phyloP scores from a whole-genome alignment of 2,888 invertebrate species.

The Anarsia innoxiella region DNA sequence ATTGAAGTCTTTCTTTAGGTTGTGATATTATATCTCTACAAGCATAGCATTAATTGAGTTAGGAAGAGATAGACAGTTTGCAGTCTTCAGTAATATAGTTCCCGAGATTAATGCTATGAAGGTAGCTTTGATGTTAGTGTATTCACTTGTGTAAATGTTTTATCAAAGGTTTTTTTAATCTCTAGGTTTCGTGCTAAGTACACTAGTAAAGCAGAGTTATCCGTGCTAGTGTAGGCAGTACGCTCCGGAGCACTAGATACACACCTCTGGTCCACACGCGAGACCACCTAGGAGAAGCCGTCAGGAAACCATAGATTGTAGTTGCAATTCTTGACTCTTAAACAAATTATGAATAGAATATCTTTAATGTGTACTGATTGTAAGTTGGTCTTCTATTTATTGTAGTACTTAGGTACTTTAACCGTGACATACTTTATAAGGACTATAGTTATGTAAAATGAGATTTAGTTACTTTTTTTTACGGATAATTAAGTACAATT shows the following conservation, averaged over 20 bases:
- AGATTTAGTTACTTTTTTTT: constrained; percentile 48
- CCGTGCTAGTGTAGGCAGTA: constrained; percentile 74
- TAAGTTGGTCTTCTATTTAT: constrained; percentile 72
- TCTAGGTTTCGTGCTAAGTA: constrained; percentile 76
- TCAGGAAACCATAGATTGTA: constrained; percentile 66
- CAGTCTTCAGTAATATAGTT: constrained; percentile 35
- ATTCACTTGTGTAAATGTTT: constrained; percentile 49
- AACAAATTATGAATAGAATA: constrained; percentile 54
- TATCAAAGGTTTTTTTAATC: constrained; percentile 71
- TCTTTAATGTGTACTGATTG: constrained; percentile 64
- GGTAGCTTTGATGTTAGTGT: constrained; percentile 51
- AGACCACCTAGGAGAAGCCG: constrained; percentile 70
- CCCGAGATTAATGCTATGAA: constrained; percentile 65
- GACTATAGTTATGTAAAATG: constrained; percentile 55
- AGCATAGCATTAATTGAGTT: constrained; percentile 67
- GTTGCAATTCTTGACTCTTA: constrained; percentile 56
- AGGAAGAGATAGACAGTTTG: constrained; percentile 30
- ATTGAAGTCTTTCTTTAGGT: constrained; percentile 29
- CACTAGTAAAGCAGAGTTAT: constrained; percentile 73
- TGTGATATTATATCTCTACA: constrained; percentile 43
- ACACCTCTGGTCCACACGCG: constrained; percentile 65
- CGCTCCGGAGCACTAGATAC: constrained; percentile 74
- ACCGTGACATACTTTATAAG: constrained; percentile 65
- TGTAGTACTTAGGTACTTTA: constrained; percentile 71
- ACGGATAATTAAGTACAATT: constrained; percentile 65